A percentile compares a stretch with the other conserved stretches of the same genome.
Evolutionary conservation across 2,888 invertebrate species (phyloP).

Genomic region (Cataglyphis livida): DNA sequence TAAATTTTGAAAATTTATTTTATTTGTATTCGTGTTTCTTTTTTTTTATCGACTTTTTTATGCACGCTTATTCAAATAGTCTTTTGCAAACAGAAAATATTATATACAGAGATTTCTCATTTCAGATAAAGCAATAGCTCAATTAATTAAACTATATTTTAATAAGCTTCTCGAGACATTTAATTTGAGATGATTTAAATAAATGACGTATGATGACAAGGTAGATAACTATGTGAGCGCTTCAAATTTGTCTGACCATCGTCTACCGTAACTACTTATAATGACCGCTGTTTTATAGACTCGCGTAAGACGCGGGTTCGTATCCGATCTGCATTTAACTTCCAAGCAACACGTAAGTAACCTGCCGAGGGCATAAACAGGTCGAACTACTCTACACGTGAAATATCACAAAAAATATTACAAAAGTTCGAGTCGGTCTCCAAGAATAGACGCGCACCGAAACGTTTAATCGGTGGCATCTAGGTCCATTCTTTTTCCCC

Average conservation of each 20-base stretch:
- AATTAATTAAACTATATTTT: background rate
- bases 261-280: slow-evolving; percentile 29
- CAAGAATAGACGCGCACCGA: slow-evolving; percentile 17
- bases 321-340: background rate
- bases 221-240: background rate
- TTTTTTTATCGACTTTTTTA: background rate
- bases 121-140: background rate
- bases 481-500: slow-evolving; percentile 37
- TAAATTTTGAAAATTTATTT: background rate
- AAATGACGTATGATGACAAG: background rate
- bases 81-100: background rate
- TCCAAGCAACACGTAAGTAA: background rate
- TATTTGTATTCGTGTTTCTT: background rate
- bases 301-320: slow-evolving; percentile 7
- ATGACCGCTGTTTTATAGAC: slow-evolving; percentile 11
- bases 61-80: background rate
- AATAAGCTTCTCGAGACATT: background rate
- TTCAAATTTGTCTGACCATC: slow-evolving; percentile 34
- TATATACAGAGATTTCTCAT: background rate
- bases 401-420: background rate
- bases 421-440: background rate
- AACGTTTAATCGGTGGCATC: slow-evolving; percentile 39
- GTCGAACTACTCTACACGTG: slow-evolving; percentile 6
- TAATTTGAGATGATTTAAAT: background rate
- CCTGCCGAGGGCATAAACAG: background rate